Percentiles rank a stretch among this genome's conserved stretches.
phyloP scores from a whole-genome alignment of 2,888 invertebrate genomes.

The Dryomyza anilis region DNA sequence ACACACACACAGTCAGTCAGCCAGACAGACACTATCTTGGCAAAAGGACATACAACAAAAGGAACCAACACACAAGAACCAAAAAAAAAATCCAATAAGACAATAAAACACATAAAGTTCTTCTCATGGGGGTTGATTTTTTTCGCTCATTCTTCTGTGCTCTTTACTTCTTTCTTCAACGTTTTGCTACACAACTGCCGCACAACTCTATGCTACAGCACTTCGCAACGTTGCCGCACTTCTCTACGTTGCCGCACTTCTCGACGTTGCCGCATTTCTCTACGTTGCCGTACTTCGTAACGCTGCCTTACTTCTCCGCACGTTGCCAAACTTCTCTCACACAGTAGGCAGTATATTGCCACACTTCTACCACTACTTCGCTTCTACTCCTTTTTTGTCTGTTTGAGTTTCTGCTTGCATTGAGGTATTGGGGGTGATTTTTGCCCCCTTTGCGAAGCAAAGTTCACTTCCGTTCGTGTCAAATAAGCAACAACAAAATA shows the following conservation, averaged over 20 bases:
- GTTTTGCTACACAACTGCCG: too few relatives aligned
- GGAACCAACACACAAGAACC: background rate
- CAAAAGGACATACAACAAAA: slow-evolving; percentile 4
- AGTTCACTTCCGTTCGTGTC: slow-evolving; percentile 26
- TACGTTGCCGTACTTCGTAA: too few relatives aligned
- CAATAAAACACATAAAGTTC: slow-evolving; percentile 9
- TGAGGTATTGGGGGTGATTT: background rate
- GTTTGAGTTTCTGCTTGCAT: too few relatives aligned
- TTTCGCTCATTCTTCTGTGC: background rate
- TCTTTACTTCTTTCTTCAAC: background rate
- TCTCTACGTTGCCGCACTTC: too few relatives aligned
- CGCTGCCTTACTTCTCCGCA: too few relatives aligned
- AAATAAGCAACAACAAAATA: background rate
- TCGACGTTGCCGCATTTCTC: too few relatives aligned
- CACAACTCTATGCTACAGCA: background rate
- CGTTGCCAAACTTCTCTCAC: too few relatives aligned
- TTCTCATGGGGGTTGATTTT: background rate
- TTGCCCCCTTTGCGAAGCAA: background rate
- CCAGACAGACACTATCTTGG: background rate
- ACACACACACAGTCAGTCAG: background rate
- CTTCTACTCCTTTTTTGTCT: too few relatives aligned
- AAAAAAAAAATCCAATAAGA: slow-evolving; percentile 19
- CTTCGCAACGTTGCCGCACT: background rate
- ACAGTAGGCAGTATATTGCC: too few relatives aligned
- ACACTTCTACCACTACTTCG: too few relatives aligned